Percentiles rank a stretch among this genome's conserved stretches.
These are phyloP conservation scores for Laterallus jamaicensis DNA, from an alignment of 2,113 vertebrate genomes.

Conservation along the genomic window DNA sequence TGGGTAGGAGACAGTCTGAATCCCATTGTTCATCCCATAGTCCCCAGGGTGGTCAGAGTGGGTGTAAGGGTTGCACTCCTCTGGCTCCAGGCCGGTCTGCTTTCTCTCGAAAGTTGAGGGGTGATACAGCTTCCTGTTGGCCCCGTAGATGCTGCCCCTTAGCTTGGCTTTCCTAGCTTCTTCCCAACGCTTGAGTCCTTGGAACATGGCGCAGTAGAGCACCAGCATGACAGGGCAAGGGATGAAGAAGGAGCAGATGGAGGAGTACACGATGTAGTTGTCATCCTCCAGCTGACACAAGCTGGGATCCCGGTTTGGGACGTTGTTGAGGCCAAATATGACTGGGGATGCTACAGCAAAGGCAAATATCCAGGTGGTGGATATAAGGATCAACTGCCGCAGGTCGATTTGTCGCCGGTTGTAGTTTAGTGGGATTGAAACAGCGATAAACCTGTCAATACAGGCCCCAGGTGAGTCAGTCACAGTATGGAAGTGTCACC, in stretches of 20 bases:
- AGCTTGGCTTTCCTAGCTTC: conserved; percentile 83
- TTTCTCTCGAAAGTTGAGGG: conserved; percentile 72
- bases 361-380: conserved; percentile 91
- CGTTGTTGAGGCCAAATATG: conserved; percentile 90
- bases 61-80: conserved; percentile 58
- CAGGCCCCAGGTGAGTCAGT: background rate
- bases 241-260: conserved; percentile 94
- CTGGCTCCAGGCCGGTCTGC: conserved; percentile 61
- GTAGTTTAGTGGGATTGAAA: conserved; percentile 88
- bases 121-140: conserved; percentile 60
- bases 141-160: conserved; percentile 76
- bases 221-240: conserved; percentile 94
- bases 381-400: conserved; percentile 86
- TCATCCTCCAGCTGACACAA: conserved; percentile 90
- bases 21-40: conserved; percentile 70
- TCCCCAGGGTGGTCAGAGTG: conserved; percentile 68
- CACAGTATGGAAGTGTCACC: background rate
- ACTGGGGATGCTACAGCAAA: conserved; percentile 90
- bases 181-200: conserved; percentile 87
- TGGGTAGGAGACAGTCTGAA: conserved; percentile 77
- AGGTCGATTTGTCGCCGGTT: conserved; percentile 86
- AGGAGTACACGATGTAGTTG: conserved; percentile 91
- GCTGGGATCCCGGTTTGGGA: conserved; percentile 79
- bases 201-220: conserved; percentile 90
- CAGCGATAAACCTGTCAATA: conserved; percentile 87